Base-by-base conservation (phyloP, 2,113 vertebrate species). In the Willisornis vidua region DNA sequence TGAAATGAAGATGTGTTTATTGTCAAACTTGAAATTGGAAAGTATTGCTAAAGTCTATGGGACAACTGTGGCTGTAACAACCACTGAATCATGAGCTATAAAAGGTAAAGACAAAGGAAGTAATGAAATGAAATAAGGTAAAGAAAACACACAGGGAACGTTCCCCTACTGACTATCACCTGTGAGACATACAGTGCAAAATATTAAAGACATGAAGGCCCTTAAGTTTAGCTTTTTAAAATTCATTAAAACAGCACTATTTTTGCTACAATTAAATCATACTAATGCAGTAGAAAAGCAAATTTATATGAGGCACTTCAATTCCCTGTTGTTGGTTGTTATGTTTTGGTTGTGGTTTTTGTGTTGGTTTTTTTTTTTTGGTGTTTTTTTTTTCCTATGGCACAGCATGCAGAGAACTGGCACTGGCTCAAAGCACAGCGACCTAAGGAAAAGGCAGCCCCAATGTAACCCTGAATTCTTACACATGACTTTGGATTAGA, bases 1-100 rank as follows among this genome's bases (percentile, higher is more conserved):
- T 48, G 51, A 54, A 74, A 45, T 55, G 29, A 74, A 87, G 12
- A 35, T 14, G 37, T 13, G 14, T 12, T 76, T 28, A 37, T 1
- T 33, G n/a, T 26, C 9, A 59, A 13, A 57, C 12, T 11, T 45
- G 29, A 68, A 80, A 68, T 5, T 43, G 48, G 10, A 29, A 82
- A 77, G 18, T 14, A 51, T 8, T 62, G 26, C 16, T 46, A 17
- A 14, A 46, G 33, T 31, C 3, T 28, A 2, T 4, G 29, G 23
- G 54, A 23, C 62, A 51, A 13, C 25, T 18, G 16, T 19, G 39
- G 19, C 19, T 72, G 19, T 7, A 66, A 7, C 0, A 1, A 19
- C 7, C 58, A 45, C 1, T 25, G 20, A 49, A 63, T 37, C 18
- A 46, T 0, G 3, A 74, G 17, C 26, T 51, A 1, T 5, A 37